Evolutionary conservation across 2,888 invertebrate genomes (phyloP).

Genomic region (Caradrina clavipalpis): DNA sequence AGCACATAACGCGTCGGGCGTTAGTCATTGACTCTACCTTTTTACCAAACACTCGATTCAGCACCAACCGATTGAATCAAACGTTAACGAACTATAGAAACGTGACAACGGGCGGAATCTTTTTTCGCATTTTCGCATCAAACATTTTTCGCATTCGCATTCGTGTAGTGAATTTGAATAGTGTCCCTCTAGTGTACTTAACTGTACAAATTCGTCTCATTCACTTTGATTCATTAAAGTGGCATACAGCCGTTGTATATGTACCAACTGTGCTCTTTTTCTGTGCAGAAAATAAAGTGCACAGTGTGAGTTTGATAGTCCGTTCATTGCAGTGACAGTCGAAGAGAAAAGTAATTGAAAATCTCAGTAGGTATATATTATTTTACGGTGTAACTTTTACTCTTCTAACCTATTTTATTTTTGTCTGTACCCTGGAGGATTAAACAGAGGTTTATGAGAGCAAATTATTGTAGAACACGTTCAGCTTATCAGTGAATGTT

Average conservation of each 20-base stretch:
- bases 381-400: conserved; percentile 15
- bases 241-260: conserved; percentile 10
- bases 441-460: conserved; percentile 13
- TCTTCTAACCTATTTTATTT: conserved; percentile 16
- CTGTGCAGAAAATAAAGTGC: conserved; percentile 31
- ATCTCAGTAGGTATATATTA: conserved; percentile 33
- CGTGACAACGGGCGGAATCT: conserved; percentile 67
- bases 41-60: conserved; percentile 67
- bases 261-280: neutral
- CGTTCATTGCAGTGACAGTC: conserved; percentile 37
- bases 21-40: conserved; percentile 63
- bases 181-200: conserved; percentile 28
- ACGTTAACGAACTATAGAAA: conserved; percentile 77
- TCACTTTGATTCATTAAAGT: conserved; percentile 59
- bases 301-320: conserved; percentile 19
- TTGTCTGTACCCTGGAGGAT: neutral
- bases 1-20: conserved; percentile 47
- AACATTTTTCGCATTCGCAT: conserved; percentile 60
- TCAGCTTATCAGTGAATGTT: conserved; percentile 3
- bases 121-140: conserved; percentile 68
- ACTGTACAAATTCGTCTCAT: conserved; percentile 47
- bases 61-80: conserved; percentile 71
- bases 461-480: conserved; percentile 8
- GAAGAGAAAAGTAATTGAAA: conserved; percentile 47
- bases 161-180: conserved; percentile 66